Evolutionary conservation across 2,888 invertebrate genomes (phyloP).

Genomic region (Bhutanitis thaidina): DNA sequence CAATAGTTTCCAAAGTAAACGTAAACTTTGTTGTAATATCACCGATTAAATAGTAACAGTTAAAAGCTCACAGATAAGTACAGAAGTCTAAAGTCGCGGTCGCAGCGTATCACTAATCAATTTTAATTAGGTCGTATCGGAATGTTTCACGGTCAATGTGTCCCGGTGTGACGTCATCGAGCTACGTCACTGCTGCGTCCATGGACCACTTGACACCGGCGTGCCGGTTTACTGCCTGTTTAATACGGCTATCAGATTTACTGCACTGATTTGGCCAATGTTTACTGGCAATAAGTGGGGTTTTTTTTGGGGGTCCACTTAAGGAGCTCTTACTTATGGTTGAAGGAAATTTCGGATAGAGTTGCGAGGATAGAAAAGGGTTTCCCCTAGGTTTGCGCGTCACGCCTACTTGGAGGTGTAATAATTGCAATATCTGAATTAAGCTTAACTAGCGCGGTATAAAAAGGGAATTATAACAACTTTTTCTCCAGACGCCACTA

Average conservation of each 20-base stretch:
- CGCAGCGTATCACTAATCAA: no score
- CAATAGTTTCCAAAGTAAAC: no score
- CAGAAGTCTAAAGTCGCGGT: no score
- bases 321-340: background rate
- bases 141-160: constrained; percentile 12
- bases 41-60: no score
- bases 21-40: no score
- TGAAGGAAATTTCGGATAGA: background rate
- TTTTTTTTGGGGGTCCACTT: background rate
- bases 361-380: background rate
- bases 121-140: background rate
- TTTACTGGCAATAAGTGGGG: background rate
- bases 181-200: constrained; percentile 5
- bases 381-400: no score
- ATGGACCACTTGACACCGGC: constrained; percentile 9
- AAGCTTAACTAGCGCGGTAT: no score
- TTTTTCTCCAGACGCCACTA: no score
- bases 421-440: no score
- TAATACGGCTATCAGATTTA: constrained; percentile 2
- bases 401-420: no score
- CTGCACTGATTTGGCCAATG: background rate
- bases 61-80: no score
- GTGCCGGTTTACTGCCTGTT: constrained; percentile 1
- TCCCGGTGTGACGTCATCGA: constrained; percentile 12
- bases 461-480: no score